Evolutionary conservation across 1,140 invertebrate species (phyloP).

Genomic region (Drosophila yakuba): DNA sequence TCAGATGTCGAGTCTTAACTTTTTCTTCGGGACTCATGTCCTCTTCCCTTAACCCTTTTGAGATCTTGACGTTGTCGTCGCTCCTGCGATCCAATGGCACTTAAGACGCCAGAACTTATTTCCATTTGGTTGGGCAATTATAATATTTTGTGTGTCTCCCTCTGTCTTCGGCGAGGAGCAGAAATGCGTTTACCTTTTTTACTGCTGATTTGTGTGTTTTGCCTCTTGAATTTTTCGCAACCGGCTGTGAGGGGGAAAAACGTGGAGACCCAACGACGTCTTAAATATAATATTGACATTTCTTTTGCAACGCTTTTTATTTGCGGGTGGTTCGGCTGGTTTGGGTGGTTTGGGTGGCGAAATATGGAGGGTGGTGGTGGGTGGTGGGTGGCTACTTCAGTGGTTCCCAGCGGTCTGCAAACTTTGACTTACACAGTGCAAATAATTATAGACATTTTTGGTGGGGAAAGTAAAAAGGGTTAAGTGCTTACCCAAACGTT

Average conservation of each 20-base stretch:
- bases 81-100: constrained; percentile 62
- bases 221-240: constrained; percentile 73
- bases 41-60: constrained; percentile 13
- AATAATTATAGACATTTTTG: constrained; percentile 79
- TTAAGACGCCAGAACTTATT: constrained; percentile 82
- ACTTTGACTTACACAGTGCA: constrained; percentile 80
- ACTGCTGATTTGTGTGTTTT: constrained; percentile 77
- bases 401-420: constrained; percentile 40
- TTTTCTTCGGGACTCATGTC: constrained; percentile 16
- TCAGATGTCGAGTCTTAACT: constrained; percentile 36
- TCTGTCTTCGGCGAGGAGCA: constrained; percentile 6
- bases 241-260: constrained; percentile 28
- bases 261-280: constrained; percentile 61
- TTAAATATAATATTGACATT: constrained; percentile 83
- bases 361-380: background rate
- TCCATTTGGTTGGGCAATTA: constrained; percentile 81
- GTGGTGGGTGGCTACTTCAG: constrained; percentile 11
- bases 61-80: constrained; percentile 53
- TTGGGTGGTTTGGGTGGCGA: background rate
- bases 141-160: constrained; percentile 70
- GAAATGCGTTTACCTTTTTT: constrained; percentile 77
- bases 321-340: constrained; percentile 5
- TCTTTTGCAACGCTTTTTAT: constrained; percentile 60
- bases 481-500: constrained; percentile 74
- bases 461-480: constrained; percentile 64